Conservation (phyloP, 2,113 vertebrate species). For the Rhipidura dahli region DNA sequence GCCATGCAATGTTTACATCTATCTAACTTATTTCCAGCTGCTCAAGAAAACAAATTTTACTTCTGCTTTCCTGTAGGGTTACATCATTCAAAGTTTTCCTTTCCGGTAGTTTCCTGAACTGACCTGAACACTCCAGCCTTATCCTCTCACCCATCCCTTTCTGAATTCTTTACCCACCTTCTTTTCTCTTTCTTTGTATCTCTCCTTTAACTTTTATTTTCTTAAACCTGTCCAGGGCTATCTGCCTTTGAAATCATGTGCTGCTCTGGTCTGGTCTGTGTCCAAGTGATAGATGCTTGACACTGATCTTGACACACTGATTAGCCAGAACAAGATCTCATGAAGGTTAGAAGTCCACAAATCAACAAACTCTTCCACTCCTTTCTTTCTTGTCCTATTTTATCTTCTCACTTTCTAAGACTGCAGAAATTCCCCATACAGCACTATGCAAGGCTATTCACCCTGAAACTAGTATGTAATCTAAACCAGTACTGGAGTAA, state of each 20-base stretch:
- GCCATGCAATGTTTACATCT: background rate
- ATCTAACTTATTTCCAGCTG: background rate
- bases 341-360: background rate
- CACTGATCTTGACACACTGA: background rate
- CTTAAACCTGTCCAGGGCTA: background rate
- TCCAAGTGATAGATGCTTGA: background rate
- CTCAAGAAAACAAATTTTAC: background rate
- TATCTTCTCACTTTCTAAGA: background rate
- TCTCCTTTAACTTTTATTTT: background rate
- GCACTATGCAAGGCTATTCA: background rate
- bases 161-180: background rate
- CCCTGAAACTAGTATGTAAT: background rate
- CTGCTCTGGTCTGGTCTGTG: background rate
- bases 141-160: background rate
- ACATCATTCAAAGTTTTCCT: background rate
- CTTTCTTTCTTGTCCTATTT: background rate
- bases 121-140: background rate
- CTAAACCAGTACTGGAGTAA: slow-evolving; percentile 1
- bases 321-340: background rate
- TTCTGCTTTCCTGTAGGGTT: background rate
- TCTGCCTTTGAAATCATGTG: background rate
- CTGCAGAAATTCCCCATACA: background rate
- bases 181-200: background rate
- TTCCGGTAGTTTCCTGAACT: background rate
- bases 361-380: background rate